Conservation (phyloP, 2,888 invertebrate species). For the Nudaria mundana region DNA sequence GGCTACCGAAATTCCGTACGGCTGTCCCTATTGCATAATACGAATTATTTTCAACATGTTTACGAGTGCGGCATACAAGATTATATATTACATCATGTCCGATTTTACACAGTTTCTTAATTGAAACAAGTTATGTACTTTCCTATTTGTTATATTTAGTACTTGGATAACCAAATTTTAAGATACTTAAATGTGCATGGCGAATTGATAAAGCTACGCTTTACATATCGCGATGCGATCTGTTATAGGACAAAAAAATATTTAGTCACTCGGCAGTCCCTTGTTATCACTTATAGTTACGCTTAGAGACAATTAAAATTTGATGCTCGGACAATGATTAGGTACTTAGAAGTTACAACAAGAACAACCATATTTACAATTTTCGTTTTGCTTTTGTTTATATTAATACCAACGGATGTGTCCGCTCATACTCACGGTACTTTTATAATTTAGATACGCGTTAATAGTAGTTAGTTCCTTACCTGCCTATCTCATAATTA, state of each 20-base stretch:
- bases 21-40: constrained; percentile 43
- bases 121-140: constrained; percentile 29
- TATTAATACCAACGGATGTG: too few species aligned
- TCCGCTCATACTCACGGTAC: too few species aligned
- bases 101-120: constrained; percentile 37
- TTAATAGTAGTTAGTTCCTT: too few species aligned
- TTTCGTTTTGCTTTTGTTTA: too few species aligned
- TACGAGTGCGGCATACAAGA: constrained; percentile 35
- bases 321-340: too few species aligned
- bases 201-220: constrained; percentile 47
- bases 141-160: constrained; percentile 39
- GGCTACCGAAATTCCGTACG: constrained; percentile 36
- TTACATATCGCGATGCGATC: constrained; percentile 18
- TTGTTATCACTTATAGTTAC: too few species aligned
- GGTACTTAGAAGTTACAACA: too few species aligned
- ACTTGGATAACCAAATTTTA: constrained; percentile 21
- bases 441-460: too few species aligned
- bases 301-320: too few species aligned
- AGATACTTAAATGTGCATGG: constrained; percentile 37
- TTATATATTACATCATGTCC: constrained; percentile 42
- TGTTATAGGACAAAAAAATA: background rate
- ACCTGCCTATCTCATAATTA: too few species aligned
- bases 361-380: too few species aligned
- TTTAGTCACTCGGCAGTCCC: too few species aligned
- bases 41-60: constrained; percentile 43